Evolutionary conservation across 2,113 vertebrate genomes (phyloP).

Genomic region (Dicaeum eximium): DNA sequence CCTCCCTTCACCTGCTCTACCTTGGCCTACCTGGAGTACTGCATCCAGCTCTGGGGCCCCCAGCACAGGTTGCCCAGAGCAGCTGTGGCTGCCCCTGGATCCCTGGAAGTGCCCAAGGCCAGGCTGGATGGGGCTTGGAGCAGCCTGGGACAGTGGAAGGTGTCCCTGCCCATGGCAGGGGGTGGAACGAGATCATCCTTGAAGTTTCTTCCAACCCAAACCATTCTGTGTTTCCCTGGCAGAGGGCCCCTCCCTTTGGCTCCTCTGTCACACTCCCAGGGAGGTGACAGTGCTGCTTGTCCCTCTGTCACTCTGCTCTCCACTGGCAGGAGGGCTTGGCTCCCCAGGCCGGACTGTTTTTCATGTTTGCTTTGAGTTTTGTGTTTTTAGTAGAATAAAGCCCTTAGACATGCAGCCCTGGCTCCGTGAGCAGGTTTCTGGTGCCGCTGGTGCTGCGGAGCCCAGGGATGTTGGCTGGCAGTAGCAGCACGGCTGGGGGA

Average conservation of each 20-base stretch:
- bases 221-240: not conserved
- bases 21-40: not conserved
- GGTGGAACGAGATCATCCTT: rapidly evolving
- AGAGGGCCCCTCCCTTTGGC: not conserved
- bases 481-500: not conserved
- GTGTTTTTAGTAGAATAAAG: not conserved
- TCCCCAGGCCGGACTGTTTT: not conserved
- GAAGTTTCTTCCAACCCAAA: not conserved
- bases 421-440: not conserved
- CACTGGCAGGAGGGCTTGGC: not conserved
- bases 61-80: not conserved
- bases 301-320: not conserved
- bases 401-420: not conserved
- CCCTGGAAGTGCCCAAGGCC: not conserved
- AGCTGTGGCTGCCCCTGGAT: not conserved
- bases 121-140: not conserved
- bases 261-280: rapidly evolving
- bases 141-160: rapidly evolving
- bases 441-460: not conserved
- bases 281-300: not conserved
- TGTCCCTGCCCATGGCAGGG: not conserved
- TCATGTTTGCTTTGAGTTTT: not conserved
- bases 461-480: not conserved
- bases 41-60: not conserved
- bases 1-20: not conserved